A percentile compares a stretch with the other conserved stretches of the same genome.
phyloP scores from a whole-genome alignment of 2,888 invertebrate genomes.

The Cylloceria caligata region DNA sequence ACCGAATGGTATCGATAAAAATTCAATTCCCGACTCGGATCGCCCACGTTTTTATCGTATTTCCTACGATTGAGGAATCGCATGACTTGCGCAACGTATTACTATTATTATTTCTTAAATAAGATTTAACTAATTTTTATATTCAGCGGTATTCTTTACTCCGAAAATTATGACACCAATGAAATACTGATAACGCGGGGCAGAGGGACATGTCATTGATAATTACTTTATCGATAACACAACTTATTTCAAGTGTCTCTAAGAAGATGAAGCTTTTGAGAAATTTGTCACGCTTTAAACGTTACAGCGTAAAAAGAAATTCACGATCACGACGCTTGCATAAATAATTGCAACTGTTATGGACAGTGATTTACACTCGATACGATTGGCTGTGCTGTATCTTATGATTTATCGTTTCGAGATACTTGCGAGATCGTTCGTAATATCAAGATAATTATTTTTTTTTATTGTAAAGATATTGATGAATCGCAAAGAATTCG shows the following conservation, averaged over 20 bases:
- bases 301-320: not conserved
- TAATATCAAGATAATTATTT: not conserved
- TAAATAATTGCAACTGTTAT: not conserved
- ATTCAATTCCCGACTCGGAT: not conserved
- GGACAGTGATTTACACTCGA: too few relatives aligned
- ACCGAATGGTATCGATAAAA: not conserved
- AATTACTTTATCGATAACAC: slow-evolving; percentile 2
- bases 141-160: too few relatives aligned
- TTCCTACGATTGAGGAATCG: not conserved
- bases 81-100: not conserved
- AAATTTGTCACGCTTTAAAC: too few relatives aligned
- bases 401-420: not conserved
- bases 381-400: not conserved
- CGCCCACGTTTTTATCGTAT: not conserved
- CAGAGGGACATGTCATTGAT: not conserved
- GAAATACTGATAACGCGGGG: not conserved
- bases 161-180: too few relatives aligned
- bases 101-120: not conserved
- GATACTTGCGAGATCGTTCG: not conserved
- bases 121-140: too few relatives aligned
- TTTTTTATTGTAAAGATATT: not conserved
- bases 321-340: not conserved
- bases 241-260: not conserved
- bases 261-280: too few relatives aligned
- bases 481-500: not conserved